Evolutionary conservation across 2,888 invertebrate species (phyloP), one percentile per base, ranked within the genome.

Genomic region (Dolomedes plantarius): DNA sequence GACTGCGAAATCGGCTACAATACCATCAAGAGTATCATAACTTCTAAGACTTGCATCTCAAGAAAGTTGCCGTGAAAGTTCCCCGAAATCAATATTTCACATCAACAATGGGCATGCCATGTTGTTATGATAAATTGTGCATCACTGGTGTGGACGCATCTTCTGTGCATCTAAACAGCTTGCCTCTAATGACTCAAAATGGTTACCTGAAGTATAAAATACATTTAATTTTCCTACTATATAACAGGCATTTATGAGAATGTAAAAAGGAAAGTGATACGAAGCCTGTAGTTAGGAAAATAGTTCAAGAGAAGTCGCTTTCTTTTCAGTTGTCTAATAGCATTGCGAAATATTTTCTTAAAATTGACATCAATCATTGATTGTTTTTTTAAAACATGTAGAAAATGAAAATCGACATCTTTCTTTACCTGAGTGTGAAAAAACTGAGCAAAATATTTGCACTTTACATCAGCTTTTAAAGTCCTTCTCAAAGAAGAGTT

Each of bases 71-170:
- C 46, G 46, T 16, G 46, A 56, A 56, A 23, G 11, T 23, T 56
- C 23, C 3, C 23, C 3, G 56, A 56, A 77, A 83, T 83, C 82
- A 71, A 83, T 83, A 72, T 77, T 85, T 85, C 67, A 68, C 67
- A 41, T 19, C 27, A 78, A 85, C 71, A 68, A 77, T 85, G 83
- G 83, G 77, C 72, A 73, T 77, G 67, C 29, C 83, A 19, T 23
- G n/a, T 50, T 73, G 62, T 73, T 7, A 23, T 56, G 56, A 56
- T 56, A 23, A 56, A 56, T 56, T 23, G 16, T 56, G 7, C 23
- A 2, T 56, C 5, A 1, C 3, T 56, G 11, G 5, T 6, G 23
- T 23, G 3, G 56, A 19, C 23, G 56, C 19, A 23, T 11, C n/a
- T n/a, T 36, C 9, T 36, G 36, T n/a, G n/a, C 41, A 13, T 16